Conservation (phyloP, 2,797 vertebrate genomes). For the Tympanoctomys barrerae region DNA sequence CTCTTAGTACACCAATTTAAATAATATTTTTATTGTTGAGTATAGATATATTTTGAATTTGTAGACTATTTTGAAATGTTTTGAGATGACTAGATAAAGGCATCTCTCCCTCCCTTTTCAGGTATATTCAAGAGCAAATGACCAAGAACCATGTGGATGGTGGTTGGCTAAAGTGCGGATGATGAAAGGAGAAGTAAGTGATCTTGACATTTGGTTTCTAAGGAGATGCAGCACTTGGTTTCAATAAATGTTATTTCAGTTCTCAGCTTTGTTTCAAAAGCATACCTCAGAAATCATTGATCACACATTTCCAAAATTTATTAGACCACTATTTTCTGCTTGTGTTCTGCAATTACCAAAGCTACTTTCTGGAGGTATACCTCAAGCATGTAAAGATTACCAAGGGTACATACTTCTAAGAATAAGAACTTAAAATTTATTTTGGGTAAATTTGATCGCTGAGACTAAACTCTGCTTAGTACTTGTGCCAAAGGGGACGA, state of each 20-base stretch:
- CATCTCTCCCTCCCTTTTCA: conserved; percentile 78
- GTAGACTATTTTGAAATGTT: conserved; percentile 20
- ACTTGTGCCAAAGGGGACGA: conserved; percentile 10
- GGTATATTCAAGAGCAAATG: conserved; percentile 98
- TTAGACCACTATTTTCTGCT: conserved; percentile 14
- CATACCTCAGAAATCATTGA: conserved; percentile 42
- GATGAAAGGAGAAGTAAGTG: conserved; percentile 98
- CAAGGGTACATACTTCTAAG: conserved; percentile 35
- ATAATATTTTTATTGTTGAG: conserved; percentile 33
- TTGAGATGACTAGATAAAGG: conserved; percentile 8
- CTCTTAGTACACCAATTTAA: neutral
- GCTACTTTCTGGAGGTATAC: neutral
- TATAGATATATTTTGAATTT: conserved; percentile 18
- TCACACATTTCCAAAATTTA: neutral
- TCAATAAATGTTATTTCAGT: neutral
- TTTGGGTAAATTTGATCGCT: conserved; percentile 45
- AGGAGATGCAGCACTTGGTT: neutral
- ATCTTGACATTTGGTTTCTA: conserved; percentile 44
- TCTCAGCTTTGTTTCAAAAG: conserved; percentile 39
- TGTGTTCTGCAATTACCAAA: conserved; percentile 57
- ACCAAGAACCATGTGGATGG: conserved; percentile 99
- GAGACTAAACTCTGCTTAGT: conserved; percentile 49
- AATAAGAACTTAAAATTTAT: conserved; percentile 39
- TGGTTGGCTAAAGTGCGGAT: conserved; percentile 99
- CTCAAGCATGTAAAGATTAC: conserved; percentile 6